These are phyloP conservation scores for Drosophila mauritiana DNA, from an alignment of 1,140 invertebrate genomes.

Conservation along the genomic window DNA sequence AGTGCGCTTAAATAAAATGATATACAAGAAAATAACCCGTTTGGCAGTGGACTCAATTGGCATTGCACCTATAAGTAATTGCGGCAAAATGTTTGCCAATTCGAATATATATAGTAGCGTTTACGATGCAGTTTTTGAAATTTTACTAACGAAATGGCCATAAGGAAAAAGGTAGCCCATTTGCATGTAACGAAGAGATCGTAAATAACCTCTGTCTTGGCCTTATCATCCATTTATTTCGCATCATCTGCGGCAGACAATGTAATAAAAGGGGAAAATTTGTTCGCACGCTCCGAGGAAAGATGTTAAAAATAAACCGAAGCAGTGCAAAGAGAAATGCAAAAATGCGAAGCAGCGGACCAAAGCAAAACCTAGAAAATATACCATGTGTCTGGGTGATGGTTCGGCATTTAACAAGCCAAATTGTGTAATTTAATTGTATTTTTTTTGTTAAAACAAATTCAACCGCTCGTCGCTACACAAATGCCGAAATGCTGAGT, in stretches of 20 bases:
- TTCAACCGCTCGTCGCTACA: conserved; percentile 11
- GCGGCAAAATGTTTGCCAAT: conserved; percentile 7
- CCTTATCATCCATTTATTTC: conserved; percentile 27
- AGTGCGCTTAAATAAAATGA: conserved; percentile 32
- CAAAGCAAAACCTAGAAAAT: conserved; percentile 54
- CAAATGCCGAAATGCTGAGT: neutral
- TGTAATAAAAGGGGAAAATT: conserved; percentile 23
- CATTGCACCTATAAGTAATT: conserved; percentile 44
- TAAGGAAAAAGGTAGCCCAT: neutral
- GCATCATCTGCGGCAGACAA: conserved; percentile 5
- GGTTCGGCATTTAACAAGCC: conserved; percentile 32
- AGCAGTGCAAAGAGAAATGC: conserved; percentile 47
- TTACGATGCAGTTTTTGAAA: conserved; percentile 27
- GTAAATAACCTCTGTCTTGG: conserved; percentile 2
- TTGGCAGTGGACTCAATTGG: conserved; percentile 20
- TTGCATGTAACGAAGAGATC: neutral
- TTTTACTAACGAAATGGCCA: conserved; percentile 4
- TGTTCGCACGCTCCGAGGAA: conserved; percentile 42
- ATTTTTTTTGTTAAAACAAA: conserved; percentile 37
- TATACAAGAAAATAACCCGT: conserved; percentile 32
- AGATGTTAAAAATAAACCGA: conserved; percentile 64
- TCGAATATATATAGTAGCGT: conserved; percentile 10
- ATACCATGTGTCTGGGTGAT: conserved; percentile 10
- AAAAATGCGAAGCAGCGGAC: conserved; percentile 57
- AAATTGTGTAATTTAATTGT: conserved; percentile 59